Conservation (phyloP, 37 sponge, comb jelly and placozoan genomes). For the Eunapius fragilis region DNA sequence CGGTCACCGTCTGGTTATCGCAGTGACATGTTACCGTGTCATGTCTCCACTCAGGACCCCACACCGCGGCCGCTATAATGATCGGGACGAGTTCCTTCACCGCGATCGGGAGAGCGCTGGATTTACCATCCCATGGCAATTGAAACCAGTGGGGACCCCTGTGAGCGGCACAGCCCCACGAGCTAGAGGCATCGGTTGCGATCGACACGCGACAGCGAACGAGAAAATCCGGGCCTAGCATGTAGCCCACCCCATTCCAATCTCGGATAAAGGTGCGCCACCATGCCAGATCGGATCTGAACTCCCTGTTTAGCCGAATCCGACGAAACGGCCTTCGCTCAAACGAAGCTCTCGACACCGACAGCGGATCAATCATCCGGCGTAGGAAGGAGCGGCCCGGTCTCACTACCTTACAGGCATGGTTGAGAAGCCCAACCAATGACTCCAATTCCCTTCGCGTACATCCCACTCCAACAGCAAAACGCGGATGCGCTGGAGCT, state of each 20-base stretch:
- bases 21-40: background rate
- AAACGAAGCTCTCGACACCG: background rate
- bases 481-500: background rate
- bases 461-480: background rate
- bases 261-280: constrained; percentile 9
- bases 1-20: constrained; percentile 19
- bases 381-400: constrained; percentile 18
- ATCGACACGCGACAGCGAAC: background rate
- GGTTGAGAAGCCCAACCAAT: background rate
- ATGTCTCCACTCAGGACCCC: constrained; percentile 18
- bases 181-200: constrained; percentile 21
- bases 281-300: constrained; percentile 31
- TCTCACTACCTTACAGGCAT: background rate
- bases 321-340: background rate
- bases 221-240: background rate
- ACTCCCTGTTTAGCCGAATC: constrained; percentile 8
- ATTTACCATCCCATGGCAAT: background rate
- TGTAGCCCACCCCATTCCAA: constrained; percentile 33
- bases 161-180: constrained; percentile 35
- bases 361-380: background rate
- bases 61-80: constrained; percentile 15
- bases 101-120: background rate
- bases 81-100: constrained; percentile 35
- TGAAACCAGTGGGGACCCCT: constrained; percentile 6
- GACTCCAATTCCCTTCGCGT: background rate